Conservation (phyloP, 1,140 invertebrate genomes). For the Thrips palmi region DNA sequence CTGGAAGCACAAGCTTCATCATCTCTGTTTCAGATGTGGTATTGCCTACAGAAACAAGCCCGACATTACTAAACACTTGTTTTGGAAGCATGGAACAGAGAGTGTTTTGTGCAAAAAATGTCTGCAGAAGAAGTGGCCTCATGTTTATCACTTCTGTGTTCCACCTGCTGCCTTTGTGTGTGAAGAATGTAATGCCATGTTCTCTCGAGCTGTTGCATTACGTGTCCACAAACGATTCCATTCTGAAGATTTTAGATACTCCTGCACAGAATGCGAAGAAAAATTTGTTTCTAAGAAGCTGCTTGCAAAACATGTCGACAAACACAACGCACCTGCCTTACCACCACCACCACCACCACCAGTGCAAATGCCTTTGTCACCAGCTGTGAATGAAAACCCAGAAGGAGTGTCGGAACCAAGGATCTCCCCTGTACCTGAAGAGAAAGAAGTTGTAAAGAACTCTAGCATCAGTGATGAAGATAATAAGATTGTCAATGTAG, state of each 20-base stretch:
- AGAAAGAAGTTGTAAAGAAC: too few relatives aligned
- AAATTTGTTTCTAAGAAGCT: slow-evolving; percentile 67
- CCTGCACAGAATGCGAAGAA: slow-evolving; percentile 49
- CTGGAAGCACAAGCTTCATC: slow-evolving; percentile 73
- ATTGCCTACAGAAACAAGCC: slow-evolving; percentile 70
- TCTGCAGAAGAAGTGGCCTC: slow-evolving; percentile 73
- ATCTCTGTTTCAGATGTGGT: slow-evolving; percentile 66
- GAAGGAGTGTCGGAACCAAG: background rate
- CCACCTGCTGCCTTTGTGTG: slow-evolving; percentile 56
- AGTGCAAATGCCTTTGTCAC: slow-evolving; percentile 11
- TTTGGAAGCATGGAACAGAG: slow-evolving; percentile 81
- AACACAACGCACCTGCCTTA: slow-evolving; percentile 21
- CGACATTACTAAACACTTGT: slow-evolving; percentile 70
- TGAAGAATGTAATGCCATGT: slow-evolving; percentile 56
- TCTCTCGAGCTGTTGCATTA: slow-evolving; percentile 52
- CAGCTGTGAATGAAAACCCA: background rate
- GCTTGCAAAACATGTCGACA: slow-evolving; percentile 42
- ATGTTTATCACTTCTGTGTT: slow-evolving; percentile 75
- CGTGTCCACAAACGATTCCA: slow-evolving; percentile 69
- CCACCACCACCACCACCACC: slow-evolving; percentile 13
- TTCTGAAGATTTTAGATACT: slow-evolving; percentile 43
- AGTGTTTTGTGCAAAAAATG: slow-evolving; percentile 68
- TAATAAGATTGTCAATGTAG: too few relatives aligned
- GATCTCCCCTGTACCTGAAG: too few relatives aligned
- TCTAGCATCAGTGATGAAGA: too few relatives aligned